Conservation (phyloP, 2,797 vertebrate species). For the Leucoraja ocellata region DNA sequence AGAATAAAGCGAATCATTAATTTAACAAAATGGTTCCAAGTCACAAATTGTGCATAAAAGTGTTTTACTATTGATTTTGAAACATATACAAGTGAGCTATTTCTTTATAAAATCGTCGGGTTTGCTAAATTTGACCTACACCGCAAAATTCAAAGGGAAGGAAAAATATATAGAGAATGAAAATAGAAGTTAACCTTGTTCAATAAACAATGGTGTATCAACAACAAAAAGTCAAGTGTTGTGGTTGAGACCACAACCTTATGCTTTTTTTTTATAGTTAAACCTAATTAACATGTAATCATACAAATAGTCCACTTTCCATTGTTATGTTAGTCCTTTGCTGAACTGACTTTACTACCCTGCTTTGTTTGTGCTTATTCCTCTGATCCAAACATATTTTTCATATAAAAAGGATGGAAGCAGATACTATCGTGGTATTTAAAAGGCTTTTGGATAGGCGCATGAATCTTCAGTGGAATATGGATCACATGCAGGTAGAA, state of each 20-base stretch:
- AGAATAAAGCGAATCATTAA: neutral
- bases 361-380: neutral
- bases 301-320: neutral
- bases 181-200: neutral
- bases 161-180: neutral
- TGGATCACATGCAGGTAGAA: no score
- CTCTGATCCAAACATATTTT: neutral
- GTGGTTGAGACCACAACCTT: neutral
- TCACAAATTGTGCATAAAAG: no score
- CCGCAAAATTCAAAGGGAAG: neutral
- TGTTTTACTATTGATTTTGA: conserved; percentile 10
- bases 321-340: neutral
- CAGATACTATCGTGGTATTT: no score
- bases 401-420: neutral
- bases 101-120: neutral
- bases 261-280: neutral
- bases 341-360: neutral
- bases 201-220: neutral
- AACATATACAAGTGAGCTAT: neutral
- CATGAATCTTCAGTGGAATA: no score
- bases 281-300: neutral
- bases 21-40: neutral
- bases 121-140: neutral
- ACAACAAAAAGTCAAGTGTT: neutral
- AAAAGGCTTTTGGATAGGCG: no score